These are phyloP conservation scores for Archaeoteleia sp. DNA, from an alignment of 2,888 invertebrate species.

Conservation along the genomic window DNA sequence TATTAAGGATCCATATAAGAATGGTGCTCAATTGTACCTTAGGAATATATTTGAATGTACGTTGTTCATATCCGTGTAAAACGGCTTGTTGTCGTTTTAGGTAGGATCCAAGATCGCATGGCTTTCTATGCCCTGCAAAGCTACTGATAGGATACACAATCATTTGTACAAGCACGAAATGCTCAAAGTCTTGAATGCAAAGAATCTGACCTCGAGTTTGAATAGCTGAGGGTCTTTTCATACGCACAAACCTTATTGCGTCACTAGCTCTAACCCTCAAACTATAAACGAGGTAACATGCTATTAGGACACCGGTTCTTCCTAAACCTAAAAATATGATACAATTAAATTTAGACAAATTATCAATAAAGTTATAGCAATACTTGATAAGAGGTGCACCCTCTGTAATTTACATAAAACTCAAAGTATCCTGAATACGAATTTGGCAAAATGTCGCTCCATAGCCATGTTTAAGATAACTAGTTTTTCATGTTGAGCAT, in stretches of 20 bases:
- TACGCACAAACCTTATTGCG: conserved; percentile 86
- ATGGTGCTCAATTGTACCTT: no score
- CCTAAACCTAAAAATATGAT: conserved; percentile 79
- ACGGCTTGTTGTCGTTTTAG: conserved; percentile 83
- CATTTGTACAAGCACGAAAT: conserved; percentile 85
- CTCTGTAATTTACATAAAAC: no score
- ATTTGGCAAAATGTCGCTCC: no score
- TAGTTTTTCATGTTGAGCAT: no score
- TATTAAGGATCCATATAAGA: no score
- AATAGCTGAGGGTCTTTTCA: conserved; percentile 85
- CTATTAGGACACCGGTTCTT: conserved; percentile 90
- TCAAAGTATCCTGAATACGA: no score
- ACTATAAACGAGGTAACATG: conserved; percentile 89
- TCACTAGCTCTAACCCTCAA: conserved; percentile 85
- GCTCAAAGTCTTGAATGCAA: conserved; percentile 88
- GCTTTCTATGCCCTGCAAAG: conserved; percentile 66
- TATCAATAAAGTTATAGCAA: no score
- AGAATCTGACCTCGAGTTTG: conserved; percentile 89
- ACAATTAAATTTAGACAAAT: no score
- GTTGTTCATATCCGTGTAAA: conserved; percentile 86
- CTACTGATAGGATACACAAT: conserved; percentile 84
- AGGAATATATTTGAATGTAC: conserved; percentile 84
- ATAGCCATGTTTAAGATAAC: no score
- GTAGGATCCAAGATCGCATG: conserved; percentile 80
- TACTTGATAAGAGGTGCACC: conserved; percentile 1